Evolutionary conservation across 2,888 invertebrate genomes (phyloP).

Genomic region (Penaeus monodon): DNA sequence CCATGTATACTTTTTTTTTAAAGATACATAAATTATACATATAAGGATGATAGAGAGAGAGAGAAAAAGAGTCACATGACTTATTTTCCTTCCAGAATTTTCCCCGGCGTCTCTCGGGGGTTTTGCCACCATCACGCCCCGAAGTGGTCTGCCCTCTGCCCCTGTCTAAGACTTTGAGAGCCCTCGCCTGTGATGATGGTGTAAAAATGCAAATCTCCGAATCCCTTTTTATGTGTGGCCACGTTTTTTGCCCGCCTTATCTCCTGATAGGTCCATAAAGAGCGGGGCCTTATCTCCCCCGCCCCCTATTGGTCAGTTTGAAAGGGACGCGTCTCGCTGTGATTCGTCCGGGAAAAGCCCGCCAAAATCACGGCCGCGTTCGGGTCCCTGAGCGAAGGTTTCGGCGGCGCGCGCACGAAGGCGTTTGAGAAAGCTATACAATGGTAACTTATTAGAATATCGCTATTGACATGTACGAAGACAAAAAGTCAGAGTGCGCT

Average conservation of each 20-base stretch:
- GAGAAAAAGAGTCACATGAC: too few relatives aligned
- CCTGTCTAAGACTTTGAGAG: constrained; percentile 59
- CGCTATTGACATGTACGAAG: constrained; percentile 60
- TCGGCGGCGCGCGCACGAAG: constrained; percentile 13
- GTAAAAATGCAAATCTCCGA: constrained; percentile 64
- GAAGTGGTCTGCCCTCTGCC: constrained; percentile 56
- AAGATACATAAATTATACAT: too few relatives aligned
- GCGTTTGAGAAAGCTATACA: constrained; percentile 36
- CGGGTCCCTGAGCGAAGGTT: constrained; percentile 32
- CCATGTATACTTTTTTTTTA: too few relatives aligned
- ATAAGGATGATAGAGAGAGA: too few relatives aligned
- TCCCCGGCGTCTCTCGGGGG: background rate
- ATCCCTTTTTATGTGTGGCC: constrained; percentile 64
- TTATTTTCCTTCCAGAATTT: too few relatives aligned
- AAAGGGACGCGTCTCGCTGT: constrained; percentile 32
- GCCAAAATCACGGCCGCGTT: background rate
- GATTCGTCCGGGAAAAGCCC: constrained; percentile 24
- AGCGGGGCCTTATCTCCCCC: constrained; percentile 58
- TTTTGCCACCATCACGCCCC: background rate
- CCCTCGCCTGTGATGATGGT: constrained; percentile 62
- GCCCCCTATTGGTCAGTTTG: constrained; percentile 38
- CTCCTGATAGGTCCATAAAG: constrained; percentile 64
- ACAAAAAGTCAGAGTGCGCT: constrained; percentile 50
- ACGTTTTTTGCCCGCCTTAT: constrained; percentile 61
- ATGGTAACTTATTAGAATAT: constrained; percentile 62